phyloP scores from a whole-genome alignment of 2,113 vertebrate genomes.

The Australoheros scitulus region DNA sequence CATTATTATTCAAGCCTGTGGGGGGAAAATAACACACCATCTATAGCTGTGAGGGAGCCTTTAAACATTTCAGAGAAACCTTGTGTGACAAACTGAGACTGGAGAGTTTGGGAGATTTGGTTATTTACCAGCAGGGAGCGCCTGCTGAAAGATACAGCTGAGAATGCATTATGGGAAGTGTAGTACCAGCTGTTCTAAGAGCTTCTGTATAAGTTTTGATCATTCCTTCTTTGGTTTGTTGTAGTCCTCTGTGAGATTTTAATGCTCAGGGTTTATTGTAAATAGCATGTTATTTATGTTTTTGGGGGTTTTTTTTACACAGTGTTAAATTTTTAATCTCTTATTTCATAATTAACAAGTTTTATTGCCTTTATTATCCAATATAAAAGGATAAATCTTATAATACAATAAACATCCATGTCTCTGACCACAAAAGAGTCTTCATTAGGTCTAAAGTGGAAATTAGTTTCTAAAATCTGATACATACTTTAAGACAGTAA shows the following conservation, averaged over 20 bases:
- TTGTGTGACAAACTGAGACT: neutral
- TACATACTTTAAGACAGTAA: neutral
- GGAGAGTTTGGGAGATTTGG: neutral
- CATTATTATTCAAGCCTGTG: slow-evolving; percentile 3
- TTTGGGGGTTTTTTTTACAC: neutral
- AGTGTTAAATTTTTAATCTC: neutral
- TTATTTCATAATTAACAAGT: neutral
- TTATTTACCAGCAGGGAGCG: neutral
- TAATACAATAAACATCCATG: neutral
- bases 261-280: neutral
- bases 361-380: neutral
- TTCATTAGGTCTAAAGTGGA: neutral
- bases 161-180: neutral
- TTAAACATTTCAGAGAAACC: neutral
- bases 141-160: neutral
- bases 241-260: neutral
- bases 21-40: neutral
- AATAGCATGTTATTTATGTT: neutral
- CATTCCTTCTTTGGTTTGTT: neutral
- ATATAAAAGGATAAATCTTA: neutral
- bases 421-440: neutral
- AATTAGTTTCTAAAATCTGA: neutral
- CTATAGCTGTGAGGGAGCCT: slow-evolving; percentile 4
- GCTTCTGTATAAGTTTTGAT: neutral
- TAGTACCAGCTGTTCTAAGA: neutral